phyloP scores from a whole-genome alignment of 2,797 vertebrate species.

The Cuniculus paca region DNA sequence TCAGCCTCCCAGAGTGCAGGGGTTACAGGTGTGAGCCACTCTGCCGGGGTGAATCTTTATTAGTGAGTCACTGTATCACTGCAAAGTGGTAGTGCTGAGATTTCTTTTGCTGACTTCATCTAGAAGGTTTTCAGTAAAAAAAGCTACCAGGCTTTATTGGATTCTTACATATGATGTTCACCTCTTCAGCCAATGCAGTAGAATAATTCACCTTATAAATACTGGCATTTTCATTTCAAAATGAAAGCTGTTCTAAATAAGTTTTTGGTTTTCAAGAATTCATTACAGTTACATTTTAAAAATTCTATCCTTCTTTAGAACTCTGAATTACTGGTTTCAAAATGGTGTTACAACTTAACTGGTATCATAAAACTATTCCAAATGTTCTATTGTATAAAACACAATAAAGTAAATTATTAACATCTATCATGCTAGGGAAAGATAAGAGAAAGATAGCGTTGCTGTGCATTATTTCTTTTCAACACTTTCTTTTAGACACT shows the following conservation, averaged over 20 bases:
- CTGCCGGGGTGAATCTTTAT: not conserved
- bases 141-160: not conserved
- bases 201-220: not conserved
- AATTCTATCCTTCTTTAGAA: constrained; percentile 4
- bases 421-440: not conserved
- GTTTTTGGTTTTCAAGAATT: not conserved
- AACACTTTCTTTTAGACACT: not conserved
- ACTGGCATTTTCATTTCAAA: constrained; percentile 15
- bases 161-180: not conserved
- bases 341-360: constrained; percentile 30
- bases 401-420: constrained; percentile 71
- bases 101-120: constrained; percentile 28
- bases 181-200: not conserved
- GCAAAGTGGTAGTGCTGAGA: not conserved
- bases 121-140: constrained; percentile 39
- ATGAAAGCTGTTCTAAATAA: constrained; percentile 46
- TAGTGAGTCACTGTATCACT: not conserved
- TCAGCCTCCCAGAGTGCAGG: not conserved
- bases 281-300: constrained; percentile 32
- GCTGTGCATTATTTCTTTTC: constrained; percentile 28
- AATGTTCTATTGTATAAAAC: constrained; percentile 16
- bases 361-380: constrained; percentile 24
- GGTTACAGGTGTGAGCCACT: not conserved
- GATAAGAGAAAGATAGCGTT: not conserved
- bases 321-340: constrained; percentile 33